Conservation (phyloP, 2,888 invertebrate genomes). For the Bhutanitis thaidina region DNA sequence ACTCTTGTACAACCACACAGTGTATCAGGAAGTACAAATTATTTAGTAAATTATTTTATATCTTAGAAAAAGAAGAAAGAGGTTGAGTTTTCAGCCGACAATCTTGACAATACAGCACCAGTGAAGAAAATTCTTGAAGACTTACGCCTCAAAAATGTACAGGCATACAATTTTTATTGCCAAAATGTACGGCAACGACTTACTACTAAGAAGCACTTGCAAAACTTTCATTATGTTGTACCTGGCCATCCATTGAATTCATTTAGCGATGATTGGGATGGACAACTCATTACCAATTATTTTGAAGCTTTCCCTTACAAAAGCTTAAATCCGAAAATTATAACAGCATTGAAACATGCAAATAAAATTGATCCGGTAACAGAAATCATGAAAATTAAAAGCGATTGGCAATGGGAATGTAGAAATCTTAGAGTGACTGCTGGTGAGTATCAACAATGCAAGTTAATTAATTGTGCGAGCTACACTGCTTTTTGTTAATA, state of each 20-base stretch:
- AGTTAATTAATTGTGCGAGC: too few species aligned
- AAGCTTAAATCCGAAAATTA: constrained; percentile 53
- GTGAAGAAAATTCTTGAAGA: constrained; percentile 46
- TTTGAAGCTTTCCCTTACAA: constrained; percentile 58
- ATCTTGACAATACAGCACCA: constrained; percentile 47
- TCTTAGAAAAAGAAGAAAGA: constrained; percentile 26
- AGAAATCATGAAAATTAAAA: constrained; percentile 45
- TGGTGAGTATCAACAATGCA: constrained; percentile 32
- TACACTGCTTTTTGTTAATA: too few species aligned
- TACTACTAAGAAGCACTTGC: constrained; percentile 22
- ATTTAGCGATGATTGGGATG: constrained; percentile 61
- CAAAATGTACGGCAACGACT: constrained; percentile 40
- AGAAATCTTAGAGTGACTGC: constrained; percentile 28
- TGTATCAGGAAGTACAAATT: too few species aligned
- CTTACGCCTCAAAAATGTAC: constrained; percentile 37
- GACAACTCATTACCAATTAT: constrained; percentile 48
- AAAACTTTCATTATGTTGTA: constrained; percentile 37
- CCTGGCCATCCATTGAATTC: constrained; percentile 50
- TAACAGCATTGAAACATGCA: constrained; percentile 40
- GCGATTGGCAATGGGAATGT: constrained; percentile 41
- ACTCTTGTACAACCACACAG: too few species aligned
- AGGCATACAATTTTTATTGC: constrained; percentile 43
- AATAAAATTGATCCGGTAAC: constrained; percentile 53
- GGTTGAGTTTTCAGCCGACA: constrained; percentile 36
- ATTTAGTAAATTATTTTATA: not conserved